A percentile compares a stretch with the other conserved stretches of the same genome.
phyloP scores from a whole-genome alignment of 2,113 vertebrate species.

The Nyctibius bracteatus region DNA sequence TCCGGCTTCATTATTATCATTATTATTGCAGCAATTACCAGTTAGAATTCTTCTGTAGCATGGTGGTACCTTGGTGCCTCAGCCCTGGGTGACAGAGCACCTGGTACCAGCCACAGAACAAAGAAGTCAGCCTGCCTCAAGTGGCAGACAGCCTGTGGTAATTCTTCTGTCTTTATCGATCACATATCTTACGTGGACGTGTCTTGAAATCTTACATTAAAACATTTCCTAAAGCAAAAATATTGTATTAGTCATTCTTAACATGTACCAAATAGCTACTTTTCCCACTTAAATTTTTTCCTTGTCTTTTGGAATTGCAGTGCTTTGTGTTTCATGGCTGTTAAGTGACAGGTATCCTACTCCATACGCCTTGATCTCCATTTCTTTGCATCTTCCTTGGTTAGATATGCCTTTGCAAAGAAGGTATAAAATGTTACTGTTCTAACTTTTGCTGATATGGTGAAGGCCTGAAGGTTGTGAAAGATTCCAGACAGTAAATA shows the following conservation, averaged over 20 bases:
- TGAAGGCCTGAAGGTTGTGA: neutral
- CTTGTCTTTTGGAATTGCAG: neutral
- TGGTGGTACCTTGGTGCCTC: neutral
- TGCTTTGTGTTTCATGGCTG: neutral
- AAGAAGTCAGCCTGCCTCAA: neutral
- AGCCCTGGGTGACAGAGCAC: neutral
- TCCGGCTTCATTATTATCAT: neutral
- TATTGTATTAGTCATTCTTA: neutral
- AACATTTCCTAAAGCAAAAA: neutral
- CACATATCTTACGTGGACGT: rapidly evolving
- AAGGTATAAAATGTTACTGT: neutral
- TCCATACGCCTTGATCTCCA: neutral
- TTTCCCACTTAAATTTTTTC: neutral
- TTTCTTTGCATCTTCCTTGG: neutral
- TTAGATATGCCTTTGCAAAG: neutral
- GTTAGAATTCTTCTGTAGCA: neutral
- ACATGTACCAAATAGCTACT: neutral
- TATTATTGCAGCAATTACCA: neutral
- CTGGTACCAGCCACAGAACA: neutral
- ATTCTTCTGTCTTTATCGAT: neutral
- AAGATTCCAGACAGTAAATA: neutral
- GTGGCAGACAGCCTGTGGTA: neutral
- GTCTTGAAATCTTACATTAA: neutral
- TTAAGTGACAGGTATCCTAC: neutral
- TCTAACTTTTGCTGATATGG: neutral